Conservation (phyloP, 2,888 invertebrate species). For the Liposcelis brunnea region DNA sequence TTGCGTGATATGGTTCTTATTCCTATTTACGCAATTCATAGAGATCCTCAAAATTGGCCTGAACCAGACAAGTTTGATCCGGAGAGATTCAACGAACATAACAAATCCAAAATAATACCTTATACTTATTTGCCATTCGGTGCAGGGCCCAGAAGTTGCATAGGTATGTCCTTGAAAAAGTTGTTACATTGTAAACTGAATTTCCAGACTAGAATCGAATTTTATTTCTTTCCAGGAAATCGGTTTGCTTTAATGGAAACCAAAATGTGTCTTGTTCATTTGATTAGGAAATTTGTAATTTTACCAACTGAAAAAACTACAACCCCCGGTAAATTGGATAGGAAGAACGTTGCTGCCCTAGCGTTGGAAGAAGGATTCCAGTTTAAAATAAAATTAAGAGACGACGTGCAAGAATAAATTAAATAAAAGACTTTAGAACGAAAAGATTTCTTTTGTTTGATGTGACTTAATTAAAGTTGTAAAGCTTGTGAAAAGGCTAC, state of each 20-base stretch:
- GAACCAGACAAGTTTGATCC: conserved; percentile 12
- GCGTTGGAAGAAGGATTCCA: conserved; percentile 23
- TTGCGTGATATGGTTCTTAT: conserved; percentile 1
- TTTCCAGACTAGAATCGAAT: too few relatives aligned
- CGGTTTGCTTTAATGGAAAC: conserved; percentile 13
- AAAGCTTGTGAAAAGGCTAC: too few relatives aligned
- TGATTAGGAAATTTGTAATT: conserved; percentile 12
- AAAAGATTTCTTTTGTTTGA: too few relatives aligned
- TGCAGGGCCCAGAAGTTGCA: conserved; percentile 12
- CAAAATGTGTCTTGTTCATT: conserved; percentile 11
- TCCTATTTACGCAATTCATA: conserved; percentile 8
- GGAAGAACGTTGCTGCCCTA: conserved; percentile 24
- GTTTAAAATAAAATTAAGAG: conserved; percentile 12
- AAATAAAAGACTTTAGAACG: too few relatives aligned
- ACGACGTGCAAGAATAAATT: too few relatives aligned
- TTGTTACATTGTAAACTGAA: too few relatives aligned
- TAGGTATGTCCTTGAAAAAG: conserved; percentile 8
- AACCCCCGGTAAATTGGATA: conserved; percentile 19
- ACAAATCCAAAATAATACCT: background rate
- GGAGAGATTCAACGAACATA: conserved; percentile 10
- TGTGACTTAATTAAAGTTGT: too few relatives aligned
- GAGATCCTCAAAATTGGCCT: conserved; percentile 11
- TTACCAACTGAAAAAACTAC: conserved; percentile 16
- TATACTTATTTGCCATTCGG: conserved; percentile 12
- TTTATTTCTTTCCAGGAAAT: conserved; percentile 8